A percentile compares a stretch with the other conserved stretches of the same genome.
These are phyloP conservation scores for Fopius arisanus DNA, from an alignment of 1,140 invertebrate species.

Conservation along the genomic window DNA sequence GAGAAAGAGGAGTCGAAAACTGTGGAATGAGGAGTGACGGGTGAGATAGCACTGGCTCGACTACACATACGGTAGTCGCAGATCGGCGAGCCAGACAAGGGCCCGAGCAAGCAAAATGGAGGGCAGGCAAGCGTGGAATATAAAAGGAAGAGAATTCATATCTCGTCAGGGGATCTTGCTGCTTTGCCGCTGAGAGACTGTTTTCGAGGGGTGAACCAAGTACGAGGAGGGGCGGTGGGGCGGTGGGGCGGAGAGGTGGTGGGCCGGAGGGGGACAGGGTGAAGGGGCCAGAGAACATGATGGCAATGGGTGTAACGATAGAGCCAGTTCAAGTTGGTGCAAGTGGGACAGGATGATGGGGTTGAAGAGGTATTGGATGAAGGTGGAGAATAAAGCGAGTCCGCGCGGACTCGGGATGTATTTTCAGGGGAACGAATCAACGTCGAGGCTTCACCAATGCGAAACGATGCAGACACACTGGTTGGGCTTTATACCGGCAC, in stretches of 20 bases:
- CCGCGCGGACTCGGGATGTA: slow-evolving; percentile 56
- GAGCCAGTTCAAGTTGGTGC: background rate
- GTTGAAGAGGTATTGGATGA: background rate
- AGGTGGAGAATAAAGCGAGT: slow-evolving; percentile 31
- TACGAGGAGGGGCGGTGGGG: background rate
- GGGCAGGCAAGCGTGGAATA: slow-evolving; percentile 63
- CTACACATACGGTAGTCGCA: slow-evolving; percentile 63
- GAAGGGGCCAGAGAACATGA: slow-evolving; percentile 2
- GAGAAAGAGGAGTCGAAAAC: slow-evolving; percentile 22
- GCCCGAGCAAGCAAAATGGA: slow-evolving; percentile 61
- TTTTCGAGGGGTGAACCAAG: slow-evolving; percentile 48
- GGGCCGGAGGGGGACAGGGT: background rate
- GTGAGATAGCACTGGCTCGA: slow-evolving; percentile 44
- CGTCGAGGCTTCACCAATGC: slow-evolving; percentile 44
- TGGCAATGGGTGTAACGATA: slow-evolving; percentile 8
- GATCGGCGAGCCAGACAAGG: slow-evolving; percentile 62
- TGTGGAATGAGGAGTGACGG: slow-evolving; percentile 33
- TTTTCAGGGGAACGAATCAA: slow-evolving; percentile 22
- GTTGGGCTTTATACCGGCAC: background rate
- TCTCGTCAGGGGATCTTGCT: slow-evolving; percentile 63
- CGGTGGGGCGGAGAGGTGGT: background rate
- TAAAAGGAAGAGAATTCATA: slow-evolving; percentile 63
- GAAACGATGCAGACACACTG: background rate
- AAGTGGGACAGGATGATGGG: background rate
- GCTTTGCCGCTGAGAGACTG: slow-evolving; percentile 62